Evolutionary conservation across 92 coral and sea anemone genomes (phyloP), one percentile per base, ranked within the genome.

Genomic region (Isaurus tuberculatus): DNA sequence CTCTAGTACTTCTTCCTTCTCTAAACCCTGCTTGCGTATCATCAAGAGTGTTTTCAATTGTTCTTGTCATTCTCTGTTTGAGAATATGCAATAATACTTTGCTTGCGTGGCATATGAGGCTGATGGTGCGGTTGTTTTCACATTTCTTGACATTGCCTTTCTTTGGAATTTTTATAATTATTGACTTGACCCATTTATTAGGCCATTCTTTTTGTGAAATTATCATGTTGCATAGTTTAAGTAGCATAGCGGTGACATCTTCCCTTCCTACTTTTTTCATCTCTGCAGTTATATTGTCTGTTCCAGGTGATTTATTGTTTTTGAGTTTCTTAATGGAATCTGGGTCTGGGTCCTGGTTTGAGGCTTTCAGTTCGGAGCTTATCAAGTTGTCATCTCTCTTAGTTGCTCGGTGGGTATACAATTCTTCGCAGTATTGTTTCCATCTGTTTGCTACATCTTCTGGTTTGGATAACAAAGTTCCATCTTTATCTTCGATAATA

Each of bases 1-100:
- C 84, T 19, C 22, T 22, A 0, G 74, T 80, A 25, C 84, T 64
- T 26, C 84, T 36, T 36, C 8, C 42, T 36, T 36, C 42, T 36
- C 10, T 25, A 29, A 37, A 37, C 4, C 43, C 55, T 8, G 55
- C 55, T 48, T 9, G 19, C 13, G 15, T 16, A 48, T 48, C 55
- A 15, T 15, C 15, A 8, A 48, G 55, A 8, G 13, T 2, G 3
- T 13, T 48, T 16, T 48, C 16, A 2, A 0, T 10, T 3, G 55
- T 9, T 2, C 19, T 13, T 15, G 7, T 15, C 55, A 48, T 10
- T 15, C 55, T 8, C 2, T 48, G 7, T 10, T 8, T 48, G 15
- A 48, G 15, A 3, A 48, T 13, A 15, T 48, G 16, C 16, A 48
- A 16, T 9, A 48, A 15, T 8, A 48, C 11, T 16, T 48, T 48